These are phyloP conservation scores for Lagodon rhomboides DNA, from an alignment of 2,797 vertebrate species.

Conservation along the genomic window DNA sequence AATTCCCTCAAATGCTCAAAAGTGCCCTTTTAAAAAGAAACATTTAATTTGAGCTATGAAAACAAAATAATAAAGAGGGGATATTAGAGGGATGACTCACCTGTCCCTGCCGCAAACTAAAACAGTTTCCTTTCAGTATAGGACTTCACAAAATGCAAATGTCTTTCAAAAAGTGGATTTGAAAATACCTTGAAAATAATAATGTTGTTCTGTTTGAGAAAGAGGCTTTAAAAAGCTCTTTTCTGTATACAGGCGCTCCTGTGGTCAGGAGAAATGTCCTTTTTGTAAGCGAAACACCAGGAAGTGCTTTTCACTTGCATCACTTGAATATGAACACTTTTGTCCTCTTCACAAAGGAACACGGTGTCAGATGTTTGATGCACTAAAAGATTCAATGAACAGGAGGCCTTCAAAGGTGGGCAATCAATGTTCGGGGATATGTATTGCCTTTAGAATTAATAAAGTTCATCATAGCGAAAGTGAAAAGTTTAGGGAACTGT, in stretches of 20 bases:
- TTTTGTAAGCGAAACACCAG: neutral
- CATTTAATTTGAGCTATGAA: slow-evolving; percentile 23
- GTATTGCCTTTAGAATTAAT: neutral
- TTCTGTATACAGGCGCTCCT: neutral
- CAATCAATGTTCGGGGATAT: neutral
- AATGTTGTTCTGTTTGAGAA: neutral
- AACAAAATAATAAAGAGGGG: slow-evolving; percentile 5
- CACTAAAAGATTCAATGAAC: neutral
- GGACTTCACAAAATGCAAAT: neutral
- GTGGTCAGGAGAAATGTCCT: neutral
- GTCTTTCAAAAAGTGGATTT: slow-evolving; percentile 12
- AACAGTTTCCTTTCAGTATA: neutral
- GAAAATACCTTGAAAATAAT: neutral
- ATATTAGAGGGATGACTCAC: slow-evolving; percentile 7
- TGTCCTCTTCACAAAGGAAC: neutral
- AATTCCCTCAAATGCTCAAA: slow-evolving; percentile 7
- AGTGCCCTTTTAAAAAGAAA: neutral
- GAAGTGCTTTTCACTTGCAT: neutral
- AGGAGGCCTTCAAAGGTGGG: neutral
- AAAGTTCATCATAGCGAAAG: neutral
- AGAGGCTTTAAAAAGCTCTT: neutral
- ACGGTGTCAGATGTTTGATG: neutral
- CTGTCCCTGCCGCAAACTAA: slow-evolving; percentile 11
- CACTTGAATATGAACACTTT: neutral
- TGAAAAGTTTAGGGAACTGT: neutral